Conservation (phyloP, 2,113 vertebrate genomes). For the Tachysurus fulvidraco region DNA sequence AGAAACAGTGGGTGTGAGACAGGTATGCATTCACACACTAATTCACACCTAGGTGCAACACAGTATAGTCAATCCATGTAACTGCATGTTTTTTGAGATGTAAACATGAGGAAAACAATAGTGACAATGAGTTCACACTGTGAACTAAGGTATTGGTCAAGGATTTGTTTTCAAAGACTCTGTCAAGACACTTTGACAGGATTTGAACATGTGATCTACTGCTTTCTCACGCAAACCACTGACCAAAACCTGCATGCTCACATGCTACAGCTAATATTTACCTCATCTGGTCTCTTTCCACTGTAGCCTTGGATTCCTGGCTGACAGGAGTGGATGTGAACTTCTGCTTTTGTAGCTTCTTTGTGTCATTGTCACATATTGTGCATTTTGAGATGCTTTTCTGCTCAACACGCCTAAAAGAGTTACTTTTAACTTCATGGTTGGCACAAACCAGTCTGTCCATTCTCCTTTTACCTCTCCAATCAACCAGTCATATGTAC, state of each 20-base stretch:
- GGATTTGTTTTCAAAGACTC: neutral
- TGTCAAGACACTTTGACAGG: neutral
- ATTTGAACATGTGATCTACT: neutral
- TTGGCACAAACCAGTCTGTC: neutral
- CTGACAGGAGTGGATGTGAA: neutral
- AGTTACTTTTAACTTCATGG: neutral
- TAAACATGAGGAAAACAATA: no score
- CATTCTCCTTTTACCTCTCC: neutral
- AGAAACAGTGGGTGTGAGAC: neutral
- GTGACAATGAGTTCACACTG: no score
- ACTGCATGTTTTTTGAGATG: neutral
- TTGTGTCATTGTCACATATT: neutral
- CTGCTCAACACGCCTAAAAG: neutral
- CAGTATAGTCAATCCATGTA: neutral
- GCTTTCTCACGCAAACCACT: neutral
- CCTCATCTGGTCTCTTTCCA: neutral
- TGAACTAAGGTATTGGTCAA: neutral
- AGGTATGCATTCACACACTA: neutral
- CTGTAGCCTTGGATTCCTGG: neutral
- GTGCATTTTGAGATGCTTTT: neutral
- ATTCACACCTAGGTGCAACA: neutral
- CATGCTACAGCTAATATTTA: neutral
- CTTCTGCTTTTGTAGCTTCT: neutral
- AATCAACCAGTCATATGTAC: neutral
- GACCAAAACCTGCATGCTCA: neutral